These are phyloP conservation scores for Anomalospiza imberbis DNA, from an alignment of 2,797 vertebrate genomes.

Conservation along the genomic window DNA sequence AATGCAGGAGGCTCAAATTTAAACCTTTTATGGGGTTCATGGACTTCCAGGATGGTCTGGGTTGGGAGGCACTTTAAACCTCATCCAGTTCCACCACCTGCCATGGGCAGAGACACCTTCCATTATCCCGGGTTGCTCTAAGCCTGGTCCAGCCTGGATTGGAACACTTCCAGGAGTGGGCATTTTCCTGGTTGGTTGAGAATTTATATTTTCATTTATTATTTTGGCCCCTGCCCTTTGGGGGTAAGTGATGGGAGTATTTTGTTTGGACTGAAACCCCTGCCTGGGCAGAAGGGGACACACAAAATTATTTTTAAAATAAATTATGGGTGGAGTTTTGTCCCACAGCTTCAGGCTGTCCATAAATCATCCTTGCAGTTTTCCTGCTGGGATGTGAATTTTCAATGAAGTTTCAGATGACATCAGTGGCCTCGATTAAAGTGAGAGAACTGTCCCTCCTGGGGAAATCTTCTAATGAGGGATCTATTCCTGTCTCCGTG, in stretches of 20 bases:
- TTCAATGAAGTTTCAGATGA: background rate
- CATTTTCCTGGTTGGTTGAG: background rate
- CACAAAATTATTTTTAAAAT: background rate
- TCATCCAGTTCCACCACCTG: background rate
- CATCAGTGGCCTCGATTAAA: slow-evolving; percentile 42
- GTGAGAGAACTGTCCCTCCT: background rate
- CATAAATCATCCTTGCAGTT: background rate
- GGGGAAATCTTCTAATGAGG: slow-evolving; percentile 41
- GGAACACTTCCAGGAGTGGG: background rate
- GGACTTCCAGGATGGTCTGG: background rate
- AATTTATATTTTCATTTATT: background rate
- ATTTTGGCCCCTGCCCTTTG: background rate
- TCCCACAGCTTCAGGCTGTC: background rate
- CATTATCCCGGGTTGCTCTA: background rate
- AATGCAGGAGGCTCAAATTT: background rate
- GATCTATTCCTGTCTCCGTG: slow-evolving; percentile 17
- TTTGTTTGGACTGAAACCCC: background rate
- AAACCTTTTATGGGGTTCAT: background rate
- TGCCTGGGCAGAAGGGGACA: background rate
- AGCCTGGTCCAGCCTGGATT: fast-evolving
- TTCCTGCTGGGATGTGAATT: background rate
- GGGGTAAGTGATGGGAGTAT: fast-evolving
- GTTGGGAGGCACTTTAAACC: background rate
- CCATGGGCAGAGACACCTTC: background rate
- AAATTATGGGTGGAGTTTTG: background rate